phyloP scores from a whole-genome alignment of 1,140 invertebrate species.

The Cecropterus lyciades region DNA sequence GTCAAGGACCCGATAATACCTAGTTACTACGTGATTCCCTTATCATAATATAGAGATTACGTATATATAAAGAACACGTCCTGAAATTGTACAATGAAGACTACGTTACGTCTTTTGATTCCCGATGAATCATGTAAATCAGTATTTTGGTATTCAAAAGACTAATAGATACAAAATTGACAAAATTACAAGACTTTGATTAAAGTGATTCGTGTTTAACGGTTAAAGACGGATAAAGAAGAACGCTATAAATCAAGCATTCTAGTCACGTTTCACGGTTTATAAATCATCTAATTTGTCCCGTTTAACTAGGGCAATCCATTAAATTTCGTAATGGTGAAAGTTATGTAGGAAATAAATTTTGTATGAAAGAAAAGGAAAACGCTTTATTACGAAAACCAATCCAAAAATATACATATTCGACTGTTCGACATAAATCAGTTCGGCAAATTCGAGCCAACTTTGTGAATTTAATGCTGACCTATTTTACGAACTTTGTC shows the following conservation, averaged over 20 bases:
- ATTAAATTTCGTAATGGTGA: conserved; percentile 13
- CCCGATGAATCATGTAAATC: too few relatives aligned
- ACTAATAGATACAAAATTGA: too few relatives aligned
- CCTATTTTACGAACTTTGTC: conserved; percentile 28
- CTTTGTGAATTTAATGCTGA: conserved; percentile 20
- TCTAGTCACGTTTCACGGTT: neutral
- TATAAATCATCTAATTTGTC: conserved; percentile 24
- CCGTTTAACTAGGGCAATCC: conserved; percentile 9
- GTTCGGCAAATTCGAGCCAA: conserved; percentile 20
- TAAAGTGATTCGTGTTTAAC: neutral
- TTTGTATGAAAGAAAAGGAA: neutral
- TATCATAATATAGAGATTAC: too few relatives aligned
- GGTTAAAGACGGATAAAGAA: conserved; percentile 1
- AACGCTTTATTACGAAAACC: conserved; percentile 2
- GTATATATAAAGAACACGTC: too few relatives aligned
- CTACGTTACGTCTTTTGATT: too few relatives aligned
- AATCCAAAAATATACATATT: conserved; percentile 6
- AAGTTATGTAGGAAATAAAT: conserved; percentile 13
- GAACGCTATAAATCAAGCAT: conserved; percentile 1
- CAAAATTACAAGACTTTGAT: neutral
- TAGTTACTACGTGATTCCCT: too few relatives aligned
- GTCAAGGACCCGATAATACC: too few relatives aligned
- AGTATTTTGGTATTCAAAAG: too few relatives aligned
- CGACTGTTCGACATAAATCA: conserved; percentile 13
- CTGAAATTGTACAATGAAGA: too few relatives aligned